Conservation (phyloP, 2,888 invertebrate species). For the Junonia oenone region DNA sequence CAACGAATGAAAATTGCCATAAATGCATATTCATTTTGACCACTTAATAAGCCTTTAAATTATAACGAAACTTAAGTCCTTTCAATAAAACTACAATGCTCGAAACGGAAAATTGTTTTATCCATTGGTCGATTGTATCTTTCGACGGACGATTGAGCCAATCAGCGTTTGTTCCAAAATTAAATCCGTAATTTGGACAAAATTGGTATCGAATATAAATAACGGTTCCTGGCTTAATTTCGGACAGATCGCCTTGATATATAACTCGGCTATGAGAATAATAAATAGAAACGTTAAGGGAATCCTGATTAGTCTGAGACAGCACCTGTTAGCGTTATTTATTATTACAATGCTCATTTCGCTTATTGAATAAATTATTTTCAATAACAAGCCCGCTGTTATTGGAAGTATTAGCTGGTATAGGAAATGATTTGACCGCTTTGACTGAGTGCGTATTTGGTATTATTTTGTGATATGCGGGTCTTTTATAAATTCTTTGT, state of each 20-base stretch:
- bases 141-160: not conserved
- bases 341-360: constrained; percentile 28
- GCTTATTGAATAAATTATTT: constrained; percentile 37
- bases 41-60: not conserved
- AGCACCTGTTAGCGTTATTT: constrained; percentile 47
- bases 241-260: constrained; percentile 57
- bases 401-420: constrained; percentile 1
- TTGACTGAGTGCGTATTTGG: too few relatives aligned
- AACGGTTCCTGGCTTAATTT: constrained; percentile 45
- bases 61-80: not conserved
- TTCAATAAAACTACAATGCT: not conserved
- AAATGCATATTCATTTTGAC: not conserved
- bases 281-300: constrained; percentile 44
- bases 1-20: not conserved
- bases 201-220: constrained; percentile 22
- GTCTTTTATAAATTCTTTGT: not conserved
- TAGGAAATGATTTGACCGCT: not conserved
- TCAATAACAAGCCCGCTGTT: constrained; percentile 14
- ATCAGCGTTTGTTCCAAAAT: constrained; percentile 15
- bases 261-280: constrained; percentile 46
- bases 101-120: not conserved
- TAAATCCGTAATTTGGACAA: constrained; percentile 18
- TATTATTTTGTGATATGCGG: not conserved
- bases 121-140: not conserved
- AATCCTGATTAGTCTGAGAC: constrained; percentile 52